phyloP scores from a whole-genome alignment of 2,888 invertebrate genomes.

The Eudemis profundana region DNA sequence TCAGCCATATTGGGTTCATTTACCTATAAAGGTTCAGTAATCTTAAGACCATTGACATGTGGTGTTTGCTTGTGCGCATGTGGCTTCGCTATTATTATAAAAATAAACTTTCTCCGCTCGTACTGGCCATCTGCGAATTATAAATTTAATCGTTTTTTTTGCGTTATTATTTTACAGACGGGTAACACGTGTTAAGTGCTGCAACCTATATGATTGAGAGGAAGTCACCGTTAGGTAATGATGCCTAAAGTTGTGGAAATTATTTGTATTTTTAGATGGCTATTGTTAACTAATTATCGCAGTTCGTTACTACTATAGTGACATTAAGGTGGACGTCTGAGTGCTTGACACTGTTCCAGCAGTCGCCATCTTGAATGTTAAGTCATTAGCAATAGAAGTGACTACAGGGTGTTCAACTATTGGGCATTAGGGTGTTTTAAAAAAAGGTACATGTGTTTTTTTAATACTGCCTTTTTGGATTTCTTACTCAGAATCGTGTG shows the following conservation, averaged over 20 bases:
- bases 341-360: too few relatives aligned
- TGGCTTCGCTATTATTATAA: slow-evolving; percentile 84
- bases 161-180: slow-evolving; percentile 65
- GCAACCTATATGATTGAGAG: slow-evolving; percentile 54
- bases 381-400: too few relatives aligned
- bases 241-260: slow-evolving; percentile 27
- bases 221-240: slow-evolving; percentile 49
- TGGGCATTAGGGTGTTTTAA: too few relatives aligned
- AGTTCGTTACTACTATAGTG: too few relatives aligned
- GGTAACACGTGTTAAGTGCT: slow-evolving; percentile 70
- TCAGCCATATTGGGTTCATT: slow-evolving; percentile 68
- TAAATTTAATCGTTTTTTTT: slow-evolving; percentile 76
- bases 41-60: slow-evolving; percentile 76
- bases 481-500: too few relatives aligned
- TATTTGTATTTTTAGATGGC: slow-evolving; percentile 28
- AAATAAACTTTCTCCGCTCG: slow-evolving; percentile 83
- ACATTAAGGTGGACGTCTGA: too few relatives aligned
- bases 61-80: slow-evolving; percentile 75
- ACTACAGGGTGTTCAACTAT: too few relatives aligned
- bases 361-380: too few relatives aligned
- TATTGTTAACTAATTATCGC: neutral
- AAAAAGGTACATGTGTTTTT: too few relatives aligned
- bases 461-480: too few relatives aligned
- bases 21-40: slow-evolving; percentile 70
- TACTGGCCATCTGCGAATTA: slow-evolving; percentile 83